phyloP scores from a whole-genome alignment of 2,888 invertebrate genomes.

The Timandra comae region DNA sequence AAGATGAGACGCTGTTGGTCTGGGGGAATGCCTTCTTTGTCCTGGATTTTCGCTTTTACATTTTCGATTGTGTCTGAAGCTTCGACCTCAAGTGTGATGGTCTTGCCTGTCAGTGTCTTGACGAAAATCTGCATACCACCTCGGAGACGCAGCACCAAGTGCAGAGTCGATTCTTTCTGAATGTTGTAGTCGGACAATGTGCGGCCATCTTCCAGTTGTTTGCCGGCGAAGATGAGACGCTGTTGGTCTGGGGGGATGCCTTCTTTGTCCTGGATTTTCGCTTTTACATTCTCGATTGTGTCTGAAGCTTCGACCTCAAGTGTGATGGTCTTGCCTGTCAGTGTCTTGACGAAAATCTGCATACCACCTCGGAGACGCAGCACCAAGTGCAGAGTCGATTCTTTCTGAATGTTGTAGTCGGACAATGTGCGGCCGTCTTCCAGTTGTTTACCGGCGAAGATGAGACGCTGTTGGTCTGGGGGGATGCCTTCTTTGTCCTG shows the following conservation, averaged over 20 bases:
- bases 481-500: slow-evolving; percentile 72
- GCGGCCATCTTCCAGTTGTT: slow-evolving; percentile 39
- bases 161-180: slow-evolving; percentile 40
- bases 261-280: slow-evolving; percentile 34
- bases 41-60: slow-evolving; percentile 32
- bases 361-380: no score
- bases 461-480: no score
- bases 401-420: no score
- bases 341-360: slow-evolving; percentile 27
- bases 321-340: slow-evolving; percentile 33
- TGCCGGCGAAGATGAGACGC: slow-evolving; percentile 31
- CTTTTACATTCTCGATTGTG: slow-evolving; percentile 34
- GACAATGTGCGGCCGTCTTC: no score
- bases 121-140: slow-evolving; percentile 45
- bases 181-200: slow-evolving; percentile 39
- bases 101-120: slow-evolving; percentile 39
- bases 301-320: slow-evolving; percentile 32
- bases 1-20: slow-evolving; percentile 31
- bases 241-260: slow-evolving; percentile 35
- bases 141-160: slow-evolving; percentile 33
- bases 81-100: slow-evolving; percentile 37
- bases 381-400: no score
- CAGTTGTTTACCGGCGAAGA: no score
- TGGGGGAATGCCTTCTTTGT: slow-evolving; percentile 33
- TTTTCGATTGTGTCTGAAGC: slow-evolving; percentile 31